Percentiles rank a stretch among this genome's conserved stretches.
phyloP scores from a whole-genome alignment of 2,113 vertebrate genomes.

The Aix galericulata region DNA sequence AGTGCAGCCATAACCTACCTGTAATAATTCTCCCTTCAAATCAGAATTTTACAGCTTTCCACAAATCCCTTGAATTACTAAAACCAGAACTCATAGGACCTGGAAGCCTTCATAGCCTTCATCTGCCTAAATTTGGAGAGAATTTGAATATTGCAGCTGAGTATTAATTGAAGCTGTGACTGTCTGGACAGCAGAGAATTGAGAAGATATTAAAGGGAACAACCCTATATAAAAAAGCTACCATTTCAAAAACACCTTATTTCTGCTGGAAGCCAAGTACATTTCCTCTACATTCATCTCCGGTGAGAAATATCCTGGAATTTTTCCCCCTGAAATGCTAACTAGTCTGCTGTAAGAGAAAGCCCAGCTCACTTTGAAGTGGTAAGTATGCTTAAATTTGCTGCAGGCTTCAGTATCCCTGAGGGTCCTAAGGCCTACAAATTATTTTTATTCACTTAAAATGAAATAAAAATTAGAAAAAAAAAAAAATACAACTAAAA shows the following conservation, averaged over 20 bases:
- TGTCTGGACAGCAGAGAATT: neutral
- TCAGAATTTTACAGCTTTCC: neutral
- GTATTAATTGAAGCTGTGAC: neutral
- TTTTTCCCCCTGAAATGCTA: neutral
- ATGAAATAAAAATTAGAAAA: slow-evolving; percentile 6
- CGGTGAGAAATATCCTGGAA: neutral
- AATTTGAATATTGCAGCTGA: neutral
- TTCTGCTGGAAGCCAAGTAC: slow-evolving; percentile 19
- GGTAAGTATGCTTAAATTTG: slow-evolving; percentile 35
- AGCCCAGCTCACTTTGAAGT: slow-evolving; percentile 44
- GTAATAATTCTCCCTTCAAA: neutral
- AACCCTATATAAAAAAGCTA: neutral
- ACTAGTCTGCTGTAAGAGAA: slow-evolving; percentile 12
- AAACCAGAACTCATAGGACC: neutral
- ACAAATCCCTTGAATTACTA: neutral
- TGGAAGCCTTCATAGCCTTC: neutral
- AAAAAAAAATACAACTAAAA: neutral
- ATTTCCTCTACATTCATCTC: neutral
- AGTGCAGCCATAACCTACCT: neutral
- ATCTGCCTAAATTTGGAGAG: neutral
- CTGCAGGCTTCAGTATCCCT: slow-evolving; percentile 13
- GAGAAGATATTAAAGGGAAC: neutral
- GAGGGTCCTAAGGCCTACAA: slow-evolving; percentile 6
- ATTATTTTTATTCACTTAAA: slow-evolving; percentile 54
- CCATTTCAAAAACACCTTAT: neutral